Evolutionary conservation across 2,113 vertebrate genomes (phyloP), one percentile per base, ranked within the genome.

Genomic region (Paratilapia polleni): DNA sequence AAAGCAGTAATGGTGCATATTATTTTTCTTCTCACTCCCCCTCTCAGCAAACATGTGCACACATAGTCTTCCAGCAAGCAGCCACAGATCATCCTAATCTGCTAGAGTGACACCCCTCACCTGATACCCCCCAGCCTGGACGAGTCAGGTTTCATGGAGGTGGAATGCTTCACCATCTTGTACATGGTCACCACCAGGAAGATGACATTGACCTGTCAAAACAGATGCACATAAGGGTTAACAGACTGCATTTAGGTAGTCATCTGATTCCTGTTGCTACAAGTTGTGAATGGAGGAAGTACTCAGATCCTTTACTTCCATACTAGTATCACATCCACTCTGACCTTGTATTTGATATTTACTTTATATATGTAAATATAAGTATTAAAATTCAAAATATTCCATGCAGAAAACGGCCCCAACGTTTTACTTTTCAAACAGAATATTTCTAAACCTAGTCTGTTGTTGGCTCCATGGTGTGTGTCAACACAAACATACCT

Each of bases 161-260:
- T 98, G 88, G 98, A 98, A 92, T 99, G 97, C 94, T 98, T 99
- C 97, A 99, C 97, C 98, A 99, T 99, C 97, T 99, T 99, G 96
- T 97, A 98, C 96, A 99, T 96, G 62, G 98, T 99, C 96, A 99
- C 97, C 95, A 98, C 96, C 97, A 99, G 96, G 96, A 99, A 97
- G 96, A 98, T 96, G 96, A 99, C 96, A 95, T 99, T 99, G 95
- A 99, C 96, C 98, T 99, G 97, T 97, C 95, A 95, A 95, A 97
- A 97, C 93, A 97, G 93, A 96, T 81, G 90, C 83, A 91, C 82
- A 87, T 92, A 94, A 83, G 93, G 83, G 91, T 95, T 90, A 94
- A 92, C 80, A 83, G 61, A 80, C 84, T 81, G 91, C 94, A 94
- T 93, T 90, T 76, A 93, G 87, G 60, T n/a, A 41, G 86, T 86